phyloP scores from a whole-genome alignment of 2,113 vertebrate species.

The Monopterus albus region DNA sequence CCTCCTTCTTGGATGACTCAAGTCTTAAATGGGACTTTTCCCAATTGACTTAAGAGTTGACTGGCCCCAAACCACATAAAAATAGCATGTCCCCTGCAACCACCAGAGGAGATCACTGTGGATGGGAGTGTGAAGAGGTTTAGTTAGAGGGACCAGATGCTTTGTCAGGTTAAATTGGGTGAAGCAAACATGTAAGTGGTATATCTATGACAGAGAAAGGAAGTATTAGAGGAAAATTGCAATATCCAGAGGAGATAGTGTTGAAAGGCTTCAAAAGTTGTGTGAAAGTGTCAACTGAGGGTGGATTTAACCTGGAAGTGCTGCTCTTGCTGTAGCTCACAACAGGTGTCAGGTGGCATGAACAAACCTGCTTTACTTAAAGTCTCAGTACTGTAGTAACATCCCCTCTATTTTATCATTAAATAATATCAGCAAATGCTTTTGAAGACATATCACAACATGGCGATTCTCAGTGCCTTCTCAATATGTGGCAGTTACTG shows the following conservation, averaged over 20 bases:
- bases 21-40: neutral
- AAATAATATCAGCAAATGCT: neutral
- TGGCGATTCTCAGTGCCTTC: slow-evolving; percentile 3
- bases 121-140: slow-evolving; percentile 70
- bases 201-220: neutral
- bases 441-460: neutral
- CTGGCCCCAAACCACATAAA: neutral
- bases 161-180: slow-evolving; percentile 7
- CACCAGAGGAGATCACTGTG: neutral
- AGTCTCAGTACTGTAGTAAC: neutral
- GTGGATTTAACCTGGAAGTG: slow-evolving; percentile 8
- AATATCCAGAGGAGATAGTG: neutral
- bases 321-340: slow-evolving; percentile 4
- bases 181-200: neutral
- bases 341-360: neutral
- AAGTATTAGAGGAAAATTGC: neutral
- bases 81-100: neutral
- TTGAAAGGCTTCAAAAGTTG: neutral
- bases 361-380: neutral
- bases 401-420: neutral
- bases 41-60: neutral
- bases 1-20: neutral
- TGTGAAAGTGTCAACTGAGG: slow-evolving; percentile 22
- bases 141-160: slow-evolving; percentile 1
- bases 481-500: neutral